Percentiles rank a stretch among this genome's conserved stretches.
Conservation (phyloP, 1,140 invertebrate species). For the Teleopsis dalmanni region DNA sequence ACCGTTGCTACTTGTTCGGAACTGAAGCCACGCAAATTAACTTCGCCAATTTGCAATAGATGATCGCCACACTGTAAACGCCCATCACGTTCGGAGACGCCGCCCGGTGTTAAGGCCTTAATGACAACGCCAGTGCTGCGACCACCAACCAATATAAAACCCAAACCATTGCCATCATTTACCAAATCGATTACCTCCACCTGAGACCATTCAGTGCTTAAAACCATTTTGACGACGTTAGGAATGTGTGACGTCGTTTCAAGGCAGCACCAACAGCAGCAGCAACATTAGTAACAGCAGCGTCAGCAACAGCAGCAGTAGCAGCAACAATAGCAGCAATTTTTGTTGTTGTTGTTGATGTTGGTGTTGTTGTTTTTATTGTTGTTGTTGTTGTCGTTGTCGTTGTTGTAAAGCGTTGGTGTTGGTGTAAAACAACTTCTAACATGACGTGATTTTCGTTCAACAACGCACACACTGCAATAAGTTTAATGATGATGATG, state of each 20-base stretch:
- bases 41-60: conserved; percentile 87
- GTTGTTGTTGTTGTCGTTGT: conserved; percentile 12
- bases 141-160: conserved; percentile 91
- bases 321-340: neutral
- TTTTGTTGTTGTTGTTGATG: neutral
- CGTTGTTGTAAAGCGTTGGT: conserved; percentile 7
- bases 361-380: conserved; percentile 5
- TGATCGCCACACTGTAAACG: conserved; percentile 87
- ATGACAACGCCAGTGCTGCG: conserved; percentile 94
- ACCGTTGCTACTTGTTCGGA: conserved; percentile 91
- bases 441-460: conserved; percentile 23
- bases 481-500: conserved; percentile 4
- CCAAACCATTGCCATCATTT: conserved; percentile 71
- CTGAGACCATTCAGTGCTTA: conserved; percentile 88
- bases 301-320: neutral
- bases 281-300: neutral
- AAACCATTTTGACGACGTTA: conserved; percentile 49
- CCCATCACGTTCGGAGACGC: conserved; percentile 83
- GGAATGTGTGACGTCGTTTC: neutral
- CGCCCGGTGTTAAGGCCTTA: conserved; percentile 83
- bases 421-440: conserved; percentile 13
- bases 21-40: conserved; percentile 83
- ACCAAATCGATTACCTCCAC: conserved; percentile 83
- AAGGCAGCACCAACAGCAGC: neutral
- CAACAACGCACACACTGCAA: neutral